Base-by-base conservation (phyloP, 1,140 invertebrate genomes). In the Neodiprion lecontei region DNA sequence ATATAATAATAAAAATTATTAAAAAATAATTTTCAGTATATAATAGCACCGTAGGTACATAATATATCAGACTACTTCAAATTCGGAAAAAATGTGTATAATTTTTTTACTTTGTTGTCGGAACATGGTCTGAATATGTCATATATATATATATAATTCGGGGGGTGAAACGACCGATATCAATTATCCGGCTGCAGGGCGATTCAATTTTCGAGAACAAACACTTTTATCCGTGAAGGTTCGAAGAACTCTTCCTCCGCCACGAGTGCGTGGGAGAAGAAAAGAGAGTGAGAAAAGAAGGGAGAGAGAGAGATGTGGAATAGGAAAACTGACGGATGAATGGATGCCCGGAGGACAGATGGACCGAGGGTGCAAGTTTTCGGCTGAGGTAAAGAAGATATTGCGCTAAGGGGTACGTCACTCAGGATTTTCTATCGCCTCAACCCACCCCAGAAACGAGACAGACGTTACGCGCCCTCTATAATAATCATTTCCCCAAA, bases 331-430 rank as follows among this genome's bases (percentile, higher is more conserved):
- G 53, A 61, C 7, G 53, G 53, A 61, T 61, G 53, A 61, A 61
- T 61, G 53, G 53, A 14, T 61, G n/a, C 53, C 11, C 53, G 53
- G 53, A 61, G 53, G 53, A 61, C 53, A 61, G 53, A 61, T 61
- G 53, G 53, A 61, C 53, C 4, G 11, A 17, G 53, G 53, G 53
- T 11, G 53, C 11, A n/a, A n/a, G 53, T 61, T 61, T 61, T 61
- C n/a, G 53, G 53, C n/a, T 14, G 53, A 40, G 53, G 53, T 61
- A 61, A 61, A 61, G 53, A 61, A 61, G 53, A 61, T 61, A 61
- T 61, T 61, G 53, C 53, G 53, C 53, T 17, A 61, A 61, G 53
- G 53, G 53, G 53, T 61, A 61, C 53, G 53, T 61, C 53, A 61
- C 53, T 61, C 53, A 61, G 53, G 53, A 61, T 61, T 61, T 61